Percentiles rank a stretch among this genome's conserved stretches.
phyloP scores from a whole-genome alignment of 2,888 invertebrate genomes.

The Polia nebulosa region DNA sequence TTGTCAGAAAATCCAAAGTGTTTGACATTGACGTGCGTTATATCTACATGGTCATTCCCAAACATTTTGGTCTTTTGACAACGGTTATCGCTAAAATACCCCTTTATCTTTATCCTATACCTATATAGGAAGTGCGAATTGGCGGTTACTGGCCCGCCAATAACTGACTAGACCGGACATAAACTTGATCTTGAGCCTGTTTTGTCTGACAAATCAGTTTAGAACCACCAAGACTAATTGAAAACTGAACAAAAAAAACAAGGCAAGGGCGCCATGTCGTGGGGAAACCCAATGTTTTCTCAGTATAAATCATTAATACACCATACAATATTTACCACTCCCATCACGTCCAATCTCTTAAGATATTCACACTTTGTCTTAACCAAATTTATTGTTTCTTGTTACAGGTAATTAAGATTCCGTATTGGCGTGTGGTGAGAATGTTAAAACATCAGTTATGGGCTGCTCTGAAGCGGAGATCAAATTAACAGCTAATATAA shows the following conservation, averaged over 20 bases:
- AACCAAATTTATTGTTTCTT: slow-evolving; percentile 65
- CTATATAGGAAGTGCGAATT: background rate
- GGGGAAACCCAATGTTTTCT: slow-evolving; percentile 42
- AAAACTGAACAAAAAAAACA: background rate
- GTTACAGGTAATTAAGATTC: slow-evolving; percentile 67
- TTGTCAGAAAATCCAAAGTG: too few species aligned
- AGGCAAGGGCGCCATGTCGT: slow-evolving; percentile 25
- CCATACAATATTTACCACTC: slow-evolving; percentile 42
- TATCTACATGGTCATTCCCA: too few species aligned
- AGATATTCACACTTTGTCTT: slow-evolving; percentile 57
- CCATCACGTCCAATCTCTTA: slow-evolving; percentile 43
- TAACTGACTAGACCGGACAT: background rate
- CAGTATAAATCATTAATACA: slow-evolving; percentile 26
- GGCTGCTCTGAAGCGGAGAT: slow-evolving; percentile 30
- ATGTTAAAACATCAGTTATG: slow-evolving; percentile 47
- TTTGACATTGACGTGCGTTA: too few species aligned
- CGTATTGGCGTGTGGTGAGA: slow-evolving; percentile 50
- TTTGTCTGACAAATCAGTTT: background rate
- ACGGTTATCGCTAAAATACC: too few species aligned
- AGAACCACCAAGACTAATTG: background rate
- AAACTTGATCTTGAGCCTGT: background rate
- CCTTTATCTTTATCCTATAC: too few species aligned
- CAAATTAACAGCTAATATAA: slow-evolving; percentile 34
- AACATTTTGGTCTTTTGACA: too few species aligned
- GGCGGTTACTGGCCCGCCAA: background rate